phyloP scores from a whole-genome alignment of 2,113 vertebrate species.

The Leuciscus idus region DNA sequence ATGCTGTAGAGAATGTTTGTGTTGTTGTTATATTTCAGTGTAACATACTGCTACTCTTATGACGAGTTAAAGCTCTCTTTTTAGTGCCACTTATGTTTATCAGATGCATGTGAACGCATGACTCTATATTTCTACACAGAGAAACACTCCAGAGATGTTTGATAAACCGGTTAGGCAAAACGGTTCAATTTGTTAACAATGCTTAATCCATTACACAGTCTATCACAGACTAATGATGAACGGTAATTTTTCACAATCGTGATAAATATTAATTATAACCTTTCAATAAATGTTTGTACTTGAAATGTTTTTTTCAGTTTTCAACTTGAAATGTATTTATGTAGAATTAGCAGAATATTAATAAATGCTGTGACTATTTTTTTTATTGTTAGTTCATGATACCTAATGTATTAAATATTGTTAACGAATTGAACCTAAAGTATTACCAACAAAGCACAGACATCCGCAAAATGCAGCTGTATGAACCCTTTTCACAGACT shows the following conservation, averaged over 20 bases:
- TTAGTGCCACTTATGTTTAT: background rate
- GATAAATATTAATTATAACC: background rate
- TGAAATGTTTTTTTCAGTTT: background rate
- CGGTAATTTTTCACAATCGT: background rate
- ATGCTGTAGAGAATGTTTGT: background rate
- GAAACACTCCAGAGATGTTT: background rate
- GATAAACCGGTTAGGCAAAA: background rate
- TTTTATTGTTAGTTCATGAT: background rate
- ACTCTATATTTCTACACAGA: background rate
- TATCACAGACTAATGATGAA: background rate
- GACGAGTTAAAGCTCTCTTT: background rate
- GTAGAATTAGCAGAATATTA: background rate
- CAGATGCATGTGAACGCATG: conserved; percentile 13
- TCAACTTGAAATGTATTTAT: background rate
- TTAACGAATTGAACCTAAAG: background rate
- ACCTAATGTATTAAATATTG: background rate
- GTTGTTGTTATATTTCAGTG: background rate
- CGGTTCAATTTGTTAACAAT: background rate
- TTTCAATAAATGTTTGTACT: background rate
- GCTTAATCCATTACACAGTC: background rate
- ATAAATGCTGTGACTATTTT: background rate
- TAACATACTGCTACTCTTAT: background rate
- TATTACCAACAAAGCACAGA: background rate
- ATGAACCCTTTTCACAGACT: conserved; percentile 7
- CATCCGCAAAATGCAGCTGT: background rate